Conservation (phyloP, 2,797 vertebrate species). For the Acomys russatus region DNA sequence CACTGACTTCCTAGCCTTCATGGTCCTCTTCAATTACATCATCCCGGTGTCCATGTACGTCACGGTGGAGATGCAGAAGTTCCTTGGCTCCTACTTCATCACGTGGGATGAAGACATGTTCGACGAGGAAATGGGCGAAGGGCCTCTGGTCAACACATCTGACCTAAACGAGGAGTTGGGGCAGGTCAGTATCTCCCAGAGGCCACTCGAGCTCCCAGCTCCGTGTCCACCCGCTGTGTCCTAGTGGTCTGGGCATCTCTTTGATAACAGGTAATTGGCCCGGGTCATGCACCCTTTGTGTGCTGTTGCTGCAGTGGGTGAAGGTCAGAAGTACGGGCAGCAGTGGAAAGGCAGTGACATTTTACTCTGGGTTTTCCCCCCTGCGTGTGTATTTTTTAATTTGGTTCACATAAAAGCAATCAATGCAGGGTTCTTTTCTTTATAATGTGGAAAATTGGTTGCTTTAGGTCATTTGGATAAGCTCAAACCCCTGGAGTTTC, state of each 20-base stretch:
- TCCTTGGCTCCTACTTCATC: slow-evolving; percentile 98
- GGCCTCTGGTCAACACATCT: slow-evolving; percentile 97
- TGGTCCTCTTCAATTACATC: slow-evolving; percentile 99
- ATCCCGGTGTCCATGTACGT: slow-evolving; percentile 99
- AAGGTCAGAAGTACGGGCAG: no score
- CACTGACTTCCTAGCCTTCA: slow-evolving; percentile 98
- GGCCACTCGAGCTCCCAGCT: background rate
- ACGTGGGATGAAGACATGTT: slow-evolving; percentile 98
- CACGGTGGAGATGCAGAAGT: slow-evolving; percentile 99
- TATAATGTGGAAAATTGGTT: background rate
- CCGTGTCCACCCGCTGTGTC: accelerated
- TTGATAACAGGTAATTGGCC: background rate
- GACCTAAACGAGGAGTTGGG: slow-evolving; percentile 98
- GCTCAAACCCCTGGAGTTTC: background rate
- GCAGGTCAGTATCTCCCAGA: slow-evolving; percentile 90
- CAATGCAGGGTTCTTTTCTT: background rate
- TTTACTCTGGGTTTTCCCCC: background rate
- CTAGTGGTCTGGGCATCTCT: background rate
- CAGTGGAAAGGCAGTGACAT: no score
- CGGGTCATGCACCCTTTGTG: background rate
- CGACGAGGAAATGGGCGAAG: slow-evolving; percentile 94
- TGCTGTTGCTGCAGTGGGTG: background rate
- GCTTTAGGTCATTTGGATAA: background rate
- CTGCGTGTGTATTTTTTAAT: background rate
- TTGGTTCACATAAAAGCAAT: background rate